Base-by-base conservation (phyloP, 1,140 invertebrate species). In the Elysia chlorotica region DNA sequence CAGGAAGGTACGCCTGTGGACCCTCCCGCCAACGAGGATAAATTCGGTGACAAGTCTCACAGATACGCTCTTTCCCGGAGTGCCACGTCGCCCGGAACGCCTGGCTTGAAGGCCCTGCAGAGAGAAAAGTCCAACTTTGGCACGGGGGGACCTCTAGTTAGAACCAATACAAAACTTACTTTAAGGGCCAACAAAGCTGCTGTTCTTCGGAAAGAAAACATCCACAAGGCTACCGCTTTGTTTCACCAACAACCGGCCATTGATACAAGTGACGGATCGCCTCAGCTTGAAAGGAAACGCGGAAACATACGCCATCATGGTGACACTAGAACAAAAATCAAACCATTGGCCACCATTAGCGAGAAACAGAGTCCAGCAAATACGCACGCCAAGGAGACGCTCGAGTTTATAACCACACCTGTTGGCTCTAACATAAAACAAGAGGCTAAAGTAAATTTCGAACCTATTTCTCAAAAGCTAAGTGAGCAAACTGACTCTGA, bases 1-100 rank as follows among this genome's bases (percentile, higher is more conserved):
- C 59, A 38, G 25, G 63, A 65, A 28, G 65, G 65, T 54, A 67
- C 37, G 4, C 65, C 65, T 33, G 65, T 67, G 21, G 65, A 67
- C 23, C 65, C 65, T 21, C 36, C 36, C 37, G 48, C 35, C 25
- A 38, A 41, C 2, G 14, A 65, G 37, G 48, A 65, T 30, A 35
- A 25, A 25, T 23, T 41, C 17, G 63, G 48, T 6, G 37, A 25
- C 37, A 65, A 65, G n/a, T 23, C 28, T 21, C 14, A 35, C 1
- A 65, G 37, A n/a, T 25, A 10, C n/a, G 4, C 5, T 2, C 37
- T 65, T 6, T 41, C 30, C 17, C 63, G 63, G 21, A 65, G 63
- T 41, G 63, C 63, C 28, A 65, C 63, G 17, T 35, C 37, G 31
- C 37, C 63, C 21, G 30, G 48, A 6, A 65, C n/a, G n/a, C n/a